A percentile compares a stretch with the other conserved stretches of the same genome.
Evolutionary conservation across 2,888 invertebrate species (phyloP).

Genomic region (Scaptomyza tumidula): DNA sequence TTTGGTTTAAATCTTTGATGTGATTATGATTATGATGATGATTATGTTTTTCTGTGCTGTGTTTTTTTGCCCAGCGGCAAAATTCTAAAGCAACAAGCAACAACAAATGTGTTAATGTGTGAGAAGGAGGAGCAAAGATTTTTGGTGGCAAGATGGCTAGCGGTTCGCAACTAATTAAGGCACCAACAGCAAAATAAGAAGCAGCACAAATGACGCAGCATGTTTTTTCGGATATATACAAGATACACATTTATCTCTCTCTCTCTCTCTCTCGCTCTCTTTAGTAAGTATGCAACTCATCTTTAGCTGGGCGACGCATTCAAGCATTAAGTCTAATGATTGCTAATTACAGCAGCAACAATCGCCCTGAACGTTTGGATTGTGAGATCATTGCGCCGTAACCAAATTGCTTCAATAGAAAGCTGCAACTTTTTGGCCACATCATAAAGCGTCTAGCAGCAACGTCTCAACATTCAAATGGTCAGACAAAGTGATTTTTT

Average conservation of each 20-base stretch:
- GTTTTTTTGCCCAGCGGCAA: conserved; percentile 41
- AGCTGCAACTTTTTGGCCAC: conserved; percentile 2
- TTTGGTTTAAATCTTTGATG: conserved; percentile 67
- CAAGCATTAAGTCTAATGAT: conserved; percentile 75
- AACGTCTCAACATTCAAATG: conserved; percentile 31
- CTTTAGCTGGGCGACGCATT: conserved; percentile 65
- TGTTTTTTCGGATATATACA: conserved; percentile 42
- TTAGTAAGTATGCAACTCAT: conserved; percentile 45
- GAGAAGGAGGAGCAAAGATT: conserved; percentile 62
- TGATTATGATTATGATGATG: conserved; percentile 62
- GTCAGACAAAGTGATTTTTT: conserved; percentile 32
- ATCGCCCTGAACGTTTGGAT: conserved; percentile 27
- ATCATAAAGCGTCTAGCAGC: not conserved
- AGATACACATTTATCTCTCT: conserved; percentile 5
- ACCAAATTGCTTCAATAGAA: conserved; percentile 52
- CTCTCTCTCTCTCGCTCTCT: not conserved
- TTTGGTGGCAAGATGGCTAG: conserved; percentile 60
- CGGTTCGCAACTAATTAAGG: conserved; percentile 77
- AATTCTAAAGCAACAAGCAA: conserved; percentile 36
- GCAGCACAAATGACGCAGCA: conserved; percentile 54
- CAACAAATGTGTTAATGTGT: conserved; percentile 75
- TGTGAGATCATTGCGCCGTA: conserved; percentile 70
- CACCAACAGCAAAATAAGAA: conserved; percentile 19
- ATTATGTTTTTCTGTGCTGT: conserved; percentile 16
- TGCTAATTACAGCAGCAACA: conserved; percentile 66